Base-by-base conservation (phyloP, 2,797 vertebrate genomes). In the Apogon talboti region DNA sequence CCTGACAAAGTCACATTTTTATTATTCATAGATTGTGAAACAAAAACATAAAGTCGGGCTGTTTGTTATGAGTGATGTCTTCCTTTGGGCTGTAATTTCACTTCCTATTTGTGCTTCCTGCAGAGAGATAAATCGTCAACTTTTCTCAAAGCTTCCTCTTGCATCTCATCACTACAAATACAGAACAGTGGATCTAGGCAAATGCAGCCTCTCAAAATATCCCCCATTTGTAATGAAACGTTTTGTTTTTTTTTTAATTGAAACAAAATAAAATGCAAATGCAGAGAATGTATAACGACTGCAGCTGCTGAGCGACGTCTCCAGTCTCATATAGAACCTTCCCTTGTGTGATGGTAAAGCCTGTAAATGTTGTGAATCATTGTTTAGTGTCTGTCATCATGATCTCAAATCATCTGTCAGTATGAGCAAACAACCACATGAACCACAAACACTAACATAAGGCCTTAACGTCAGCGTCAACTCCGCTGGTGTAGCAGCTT, bases 91-190 rank as follows among this genome's bases (percentile, higher is more conserved):
- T 62, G 19, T 60, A 50, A 68, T 82, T 71, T 83, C 74, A 80
- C 81, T 90, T 91, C 89, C 82, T 79, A 35, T 70, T 42, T 76
- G 49, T 28, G 37, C 49, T 74, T 78, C 60, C 67, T 63, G 12
- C 14, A 14, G 0, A 64, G 51, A 75, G 50, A 55, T 71, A 78
- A 78, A 79, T 67, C 47, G 19, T 56, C 52, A 54, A 47, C 35
- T 54, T 66, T 54, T 38, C 55, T 59, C 1, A 61, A 66, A 60
- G 59, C 71, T 82, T 88, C 82, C 69, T 76, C 54, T 80, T 63
- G 3, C 41, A 56, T 50, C 11, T 66, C 64, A 55, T 50, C 40
- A 28, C 16, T 40, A 44, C 11, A 57, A 68, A 69, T n/a, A 45
- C 44, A 68, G 53, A 37, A 70, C 37, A 33, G 1, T 6, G 2